Conservation (phyloP, 2,888 invertebrate genomes). For the Diachrysia chrysitis region DNA sequence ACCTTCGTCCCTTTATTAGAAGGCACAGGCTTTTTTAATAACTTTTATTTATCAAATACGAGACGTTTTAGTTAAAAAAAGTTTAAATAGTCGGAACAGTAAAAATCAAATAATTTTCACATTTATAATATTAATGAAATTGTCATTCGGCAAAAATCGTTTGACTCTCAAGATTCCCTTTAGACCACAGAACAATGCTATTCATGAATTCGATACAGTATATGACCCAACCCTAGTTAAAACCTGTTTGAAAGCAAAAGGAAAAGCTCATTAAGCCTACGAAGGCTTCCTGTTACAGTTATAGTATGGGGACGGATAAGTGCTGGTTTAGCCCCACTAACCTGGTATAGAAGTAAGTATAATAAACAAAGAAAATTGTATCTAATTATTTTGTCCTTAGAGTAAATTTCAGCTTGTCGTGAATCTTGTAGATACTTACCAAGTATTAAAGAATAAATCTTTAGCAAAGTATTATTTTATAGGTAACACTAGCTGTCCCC, state of each 20-base stretch:
- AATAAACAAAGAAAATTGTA: background rate
- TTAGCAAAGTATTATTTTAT: no score
- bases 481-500: no score
- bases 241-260: slow-evolving; percentile 37
- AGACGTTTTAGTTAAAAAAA: no score
- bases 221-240: slow-evolving; percentile 15
- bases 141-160: background rate
- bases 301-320: slow-evolving; percentile 54
- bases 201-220: slow-evolving; percentile 8
- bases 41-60: no score
- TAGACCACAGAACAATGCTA: slow-evolving; percentile 10
- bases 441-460: no score
- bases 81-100: no score
- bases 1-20: no score
- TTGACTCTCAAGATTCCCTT: background rate
- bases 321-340: slow-evolving; percentile 2
- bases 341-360: background rate
- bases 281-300: slow-evolving; percentile 73
- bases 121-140: no score
- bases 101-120: no score
- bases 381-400: background rate
- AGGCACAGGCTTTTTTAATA: no score
- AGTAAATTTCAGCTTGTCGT: background rate
- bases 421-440: background rate
- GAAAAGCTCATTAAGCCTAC: slow-evolving; percentile 78